Base-by-base conservation (phyloP, 2,797 vertebrate species). In the Muscicapa comitata region DNA sequence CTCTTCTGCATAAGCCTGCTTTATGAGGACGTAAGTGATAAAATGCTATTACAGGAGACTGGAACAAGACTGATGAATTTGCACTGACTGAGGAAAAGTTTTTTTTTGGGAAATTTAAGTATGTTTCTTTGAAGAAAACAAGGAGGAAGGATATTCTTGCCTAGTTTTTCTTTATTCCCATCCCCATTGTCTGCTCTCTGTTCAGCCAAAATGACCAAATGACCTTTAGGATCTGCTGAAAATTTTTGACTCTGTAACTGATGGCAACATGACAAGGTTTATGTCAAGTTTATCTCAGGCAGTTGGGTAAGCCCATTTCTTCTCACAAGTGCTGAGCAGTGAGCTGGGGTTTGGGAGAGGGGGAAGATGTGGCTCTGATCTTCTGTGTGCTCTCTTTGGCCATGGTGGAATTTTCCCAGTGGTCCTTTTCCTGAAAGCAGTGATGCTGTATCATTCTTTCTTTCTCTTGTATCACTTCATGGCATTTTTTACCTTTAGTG, bases 11-110 rank as follows among this genome's bases (percentile, higher is more conserved):
- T 87, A 58, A 80, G 51, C 35, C 40, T 92, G 26, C 61, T 83
- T 74, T 85, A 23, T 72, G 81, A 95, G 58, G 47, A 54, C 0
- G 0, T 80, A 66, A 88, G 20, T 70, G 62, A 82, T 43, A 89
- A 85, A 91, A 86, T 83, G 31, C 11, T 37, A 31, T 80, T 91
- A 82, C 12, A 74, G 61, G 35, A 88, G 33, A 65, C 29, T 57
- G 31, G 54, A 90, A 14, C 11, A 91, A 86, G 85, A 74, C 48
- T 79, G 63, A 55, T 76, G 38, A 12, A 23, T 88, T 91, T 95
- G 48, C 28, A 33, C 40, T 85, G 68, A 43, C 19, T 47, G 42
- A 67, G 17, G 26, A 65, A 71, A 4, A 35, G 8, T 80, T 90
- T 48, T 90, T 48, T 83, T 17, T 17, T n/a, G n/a, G 18, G 33